Evolutionary conservation across 2,113 vertebrate species (phyloP).

Genomic region (Geococcyx californianus): DNA sequence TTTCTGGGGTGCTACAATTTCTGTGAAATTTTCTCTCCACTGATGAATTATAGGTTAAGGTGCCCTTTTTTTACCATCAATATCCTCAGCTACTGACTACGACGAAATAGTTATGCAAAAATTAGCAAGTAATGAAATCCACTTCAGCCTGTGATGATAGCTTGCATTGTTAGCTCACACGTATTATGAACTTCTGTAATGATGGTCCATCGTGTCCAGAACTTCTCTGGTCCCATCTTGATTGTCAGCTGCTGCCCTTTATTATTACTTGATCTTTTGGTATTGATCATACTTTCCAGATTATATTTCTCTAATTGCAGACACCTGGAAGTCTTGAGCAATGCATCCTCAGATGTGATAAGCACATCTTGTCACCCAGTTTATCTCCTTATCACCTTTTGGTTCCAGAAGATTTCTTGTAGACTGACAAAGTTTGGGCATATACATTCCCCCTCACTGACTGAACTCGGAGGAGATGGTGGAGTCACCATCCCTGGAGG

Average conservation of each 20-base stretch:
- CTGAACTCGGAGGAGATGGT: too few relatives aligned
- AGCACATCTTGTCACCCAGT: background rate
- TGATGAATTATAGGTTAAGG: background rate
- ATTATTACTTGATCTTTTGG: background rate
- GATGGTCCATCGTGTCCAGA: background rate
- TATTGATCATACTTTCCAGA: background rate
- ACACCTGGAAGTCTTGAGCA: background rate
- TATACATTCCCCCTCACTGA: background rate
- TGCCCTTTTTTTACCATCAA: background rate
- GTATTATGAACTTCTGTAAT: background rate
- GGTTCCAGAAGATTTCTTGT: background rate
- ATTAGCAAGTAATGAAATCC: background rate
- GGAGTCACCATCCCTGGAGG: too few relatives aligned
- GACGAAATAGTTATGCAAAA: background rate
- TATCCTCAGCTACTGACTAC: background rate
- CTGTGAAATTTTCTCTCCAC: background rate
- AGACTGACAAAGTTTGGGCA: background rate
- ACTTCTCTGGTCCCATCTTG: background rate
- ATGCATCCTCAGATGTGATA: rapidly evolving
- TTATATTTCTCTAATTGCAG: background rate
- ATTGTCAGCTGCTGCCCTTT: too few relatives aligned
- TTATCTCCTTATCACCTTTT: background rate
- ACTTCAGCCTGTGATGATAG: background rate
- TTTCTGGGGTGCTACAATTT: background rate
- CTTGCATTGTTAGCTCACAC: background rate